phyloP scores from a whole-genome alignment of 2,113 vertebrate genomes.

The Scytalopus superciliaris region DNA sequence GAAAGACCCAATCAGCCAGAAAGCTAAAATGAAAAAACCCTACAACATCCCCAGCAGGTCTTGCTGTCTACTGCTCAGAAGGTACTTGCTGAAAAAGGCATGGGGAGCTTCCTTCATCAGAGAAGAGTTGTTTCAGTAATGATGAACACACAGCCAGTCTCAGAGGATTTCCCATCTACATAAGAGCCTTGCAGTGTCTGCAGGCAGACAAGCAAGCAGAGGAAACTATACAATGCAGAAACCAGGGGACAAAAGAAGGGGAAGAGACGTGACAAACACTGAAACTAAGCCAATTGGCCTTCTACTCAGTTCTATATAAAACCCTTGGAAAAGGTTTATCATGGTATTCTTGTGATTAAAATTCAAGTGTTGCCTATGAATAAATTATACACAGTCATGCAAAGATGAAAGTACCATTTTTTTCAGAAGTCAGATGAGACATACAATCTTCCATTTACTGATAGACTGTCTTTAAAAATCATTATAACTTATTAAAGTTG shows the following conservation, averaged over 20 bases:
- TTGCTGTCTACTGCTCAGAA: background rate
- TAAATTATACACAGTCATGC: background rate
- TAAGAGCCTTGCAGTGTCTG: background rate
- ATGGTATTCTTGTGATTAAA: background rate
- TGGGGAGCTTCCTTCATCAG: background rate
- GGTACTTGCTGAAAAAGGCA: background rate
- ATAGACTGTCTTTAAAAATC: background rate
- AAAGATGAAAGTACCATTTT: background rate
- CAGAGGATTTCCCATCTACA: background rate
- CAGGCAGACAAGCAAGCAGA: background rate
- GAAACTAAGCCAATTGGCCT: background rate
- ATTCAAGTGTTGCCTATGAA: background rate
- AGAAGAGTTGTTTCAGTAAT: background rate
- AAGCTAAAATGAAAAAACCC: background rate
- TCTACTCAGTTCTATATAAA: background rate
- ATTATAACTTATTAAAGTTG: background rate
- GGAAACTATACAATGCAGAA: background rate
- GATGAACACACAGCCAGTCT: background rate
- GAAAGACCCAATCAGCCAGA: background rate
- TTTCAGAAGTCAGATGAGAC: background rate
- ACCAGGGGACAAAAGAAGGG: background rate
- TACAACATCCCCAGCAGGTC: background rate
- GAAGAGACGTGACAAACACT: background rate
- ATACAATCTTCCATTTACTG: background rate
- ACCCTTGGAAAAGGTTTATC: background rate